Percentiles rank a stretch among this genome's conserved stretches.
Evolutionary conservation across 1,140 invertebrate genomes (phyloP).

Genomic region (Samia ricini): DNA sequence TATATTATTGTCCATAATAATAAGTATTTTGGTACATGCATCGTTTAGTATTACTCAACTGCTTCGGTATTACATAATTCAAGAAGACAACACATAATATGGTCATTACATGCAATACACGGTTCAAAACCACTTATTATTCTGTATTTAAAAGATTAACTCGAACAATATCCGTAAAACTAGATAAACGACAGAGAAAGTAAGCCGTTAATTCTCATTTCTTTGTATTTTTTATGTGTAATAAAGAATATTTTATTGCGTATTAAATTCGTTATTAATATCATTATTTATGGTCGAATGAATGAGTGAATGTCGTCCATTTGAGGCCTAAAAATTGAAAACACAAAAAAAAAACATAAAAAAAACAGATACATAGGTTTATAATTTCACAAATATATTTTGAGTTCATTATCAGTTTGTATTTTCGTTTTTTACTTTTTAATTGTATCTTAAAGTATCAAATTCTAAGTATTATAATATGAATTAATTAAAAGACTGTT

Average conservation of each 20-base stretch:
- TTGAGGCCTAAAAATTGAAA: no score
- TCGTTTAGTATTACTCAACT: constrained; percentile 1
- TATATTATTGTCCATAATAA: neutral
- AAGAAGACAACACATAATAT: neutral
- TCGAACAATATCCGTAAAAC: neutral
- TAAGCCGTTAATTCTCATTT: neutral
- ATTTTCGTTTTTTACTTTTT: no score
- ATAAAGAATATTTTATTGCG: neutral
- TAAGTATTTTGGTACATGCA: constrained; percentile 1
- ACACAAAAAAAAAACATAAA: neutral
- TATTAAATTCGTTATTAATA: neutral
- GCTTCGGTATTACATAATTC: neutral
- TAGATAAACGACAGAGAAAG: neutral
- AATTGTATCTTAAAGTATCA: no score
- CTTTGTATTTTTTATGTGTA: neutral
- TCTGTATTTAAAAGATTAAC: neutral
- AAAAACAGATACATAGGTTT: neutral
- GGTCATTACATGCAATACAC: neutral
- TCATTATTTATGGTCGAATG: neutral
- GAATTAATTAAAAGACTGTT: no score
- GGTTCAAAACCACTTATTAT: neutral
- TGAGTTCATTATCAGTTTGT: no score
- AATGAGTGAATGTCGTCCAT: neutral
- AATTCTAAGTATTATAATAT: no score
- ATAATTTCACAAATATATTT: no score